A percentile compares a stretch with the other conserved stretches of the same genome.
phyloP scores from a whole-genome alignment of 2,113 vertebrate species.

The Anhinga anhinga region DNA sequence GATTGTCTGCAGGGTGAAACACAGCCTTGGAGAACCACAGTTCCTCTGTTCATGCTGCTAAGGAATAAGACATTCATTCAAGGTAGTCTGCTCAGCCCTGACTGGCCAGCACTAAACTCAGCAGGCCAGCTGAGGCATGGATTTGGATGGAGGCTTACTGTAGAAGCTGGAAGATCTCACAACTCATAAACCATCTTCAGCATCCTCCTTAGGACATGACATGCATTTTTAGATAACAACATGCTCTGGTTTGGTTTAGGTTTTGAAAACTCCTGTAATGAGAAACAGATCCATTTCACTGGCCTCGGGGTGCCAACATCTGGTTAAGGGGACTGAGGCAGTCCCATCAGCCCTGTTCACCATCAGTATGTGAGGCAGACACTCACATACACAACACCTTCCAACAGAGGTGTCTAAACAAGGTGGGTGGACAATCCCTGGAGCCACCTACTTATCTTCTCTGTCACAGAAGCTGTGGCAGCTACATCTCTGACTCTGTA shows the following conservation, averaged over 20 bases:
- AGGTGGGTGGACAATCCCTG: not conserved
- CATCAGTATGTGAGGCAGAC: not conserved
- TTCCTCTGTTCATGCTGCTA: not conserved
- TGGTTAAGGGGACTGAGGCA: not conserved
- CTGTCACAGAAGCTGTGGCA: not conserved
- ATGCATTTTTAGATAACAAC: not conserved
- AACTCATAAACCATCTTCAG: not conserved
- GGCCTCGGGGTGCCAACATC: not conserved
- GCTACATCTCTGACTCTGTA: not conserved
- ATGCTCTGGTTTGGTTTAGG: not conserved
- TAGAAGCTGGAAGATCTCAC: not conserved
- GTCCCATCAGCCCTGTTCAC: accelerated
- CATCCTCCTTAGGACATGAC: not conserved
- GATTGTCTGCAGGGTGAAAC: not conserved
- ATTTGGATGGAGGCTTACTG: not conserved
- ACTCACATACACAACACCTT: not conserved
- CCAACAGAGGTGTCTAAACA: not conserved
- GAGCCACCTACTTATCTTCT: not conserved
- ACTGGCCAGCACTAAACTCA: not conserved
- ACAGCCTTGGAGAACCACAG: not conserved
- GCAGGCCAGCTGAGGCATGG: not conserved
- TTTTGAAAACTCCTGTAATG: not conserved
- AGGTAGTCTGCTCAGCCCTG: not conserved
- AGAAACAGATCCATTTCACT: not conserved
- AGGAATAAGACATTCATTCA: not conserved